Conservation (phyloP, 2,797 vertebrate genomes). For the Oryzias dopingdopingensis region DNA sequence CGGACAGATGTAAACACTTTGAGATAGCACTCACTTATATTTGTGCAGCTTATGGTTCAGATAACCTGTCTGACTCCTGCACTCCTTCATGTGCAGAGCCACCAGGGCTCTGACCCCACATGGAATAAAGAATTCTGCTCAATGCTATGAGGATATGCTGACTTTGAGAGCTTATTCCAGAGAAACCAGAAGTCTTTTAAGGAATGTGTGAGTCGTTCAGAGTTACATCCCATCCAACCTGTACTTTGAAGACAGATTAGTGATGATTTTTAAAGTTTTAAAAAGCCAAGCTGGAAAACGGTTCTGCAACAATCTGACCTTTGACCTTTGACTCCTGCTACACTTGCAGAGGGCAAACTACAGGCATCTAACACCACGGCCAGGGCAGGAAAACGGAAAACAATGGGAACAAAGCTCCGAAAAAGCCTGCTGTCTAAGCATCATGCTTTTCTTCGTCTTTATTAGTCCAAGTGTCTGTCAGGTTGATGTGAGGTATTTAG, state of each 20-base stretch:
- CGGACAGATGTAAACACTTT: constrained; percentile 13
- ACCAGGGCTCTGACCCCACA: constrained; percentile 5
- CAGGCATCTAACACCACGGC: constrained; percentile 12
- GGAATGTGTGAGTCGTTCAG: neutral
- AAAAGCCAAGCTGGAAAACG: constrained; percentile 3
- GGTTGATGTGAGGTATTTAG: constrained; percentile 20
- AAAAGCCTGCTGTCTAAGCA: constrained; percentile 18
- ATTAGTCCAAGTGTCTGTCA: constrained; percentile 9
- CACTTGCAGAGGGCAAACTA: constrained; percentile 32
- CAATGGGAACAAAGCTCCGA: neutral
- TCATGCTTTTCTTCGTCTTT: constrained; percentile 13
- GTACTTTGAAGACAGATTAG: no score
- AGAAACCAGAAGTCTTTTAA: constrained; percentile 15
- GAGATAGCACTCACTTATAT: constrained; percentile 7
- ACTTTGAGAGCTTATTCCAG: constrained; percentile 5
- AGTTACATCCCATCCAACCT: constrained; percentile 1
- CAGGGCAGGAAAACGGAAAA: constrained; percentile 14
- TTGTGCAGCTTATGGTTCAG: constrained; percentile 10
- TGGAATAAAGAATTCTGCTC: constrained; percentile 32
- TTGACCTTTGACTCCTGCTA: constrained; percentile 30
- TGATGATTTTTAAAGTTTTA: neutral
- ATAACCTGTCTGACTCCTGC: no score
- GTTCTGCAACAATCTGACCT: constrained; percentile 32
- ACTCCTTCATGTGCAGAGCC: neutral
- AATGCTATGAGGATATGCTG: neutral